phyloP scores from a whole-genome alignment of 2,113 vertebrate species.

The Triplophysa siluroides region DNA sequence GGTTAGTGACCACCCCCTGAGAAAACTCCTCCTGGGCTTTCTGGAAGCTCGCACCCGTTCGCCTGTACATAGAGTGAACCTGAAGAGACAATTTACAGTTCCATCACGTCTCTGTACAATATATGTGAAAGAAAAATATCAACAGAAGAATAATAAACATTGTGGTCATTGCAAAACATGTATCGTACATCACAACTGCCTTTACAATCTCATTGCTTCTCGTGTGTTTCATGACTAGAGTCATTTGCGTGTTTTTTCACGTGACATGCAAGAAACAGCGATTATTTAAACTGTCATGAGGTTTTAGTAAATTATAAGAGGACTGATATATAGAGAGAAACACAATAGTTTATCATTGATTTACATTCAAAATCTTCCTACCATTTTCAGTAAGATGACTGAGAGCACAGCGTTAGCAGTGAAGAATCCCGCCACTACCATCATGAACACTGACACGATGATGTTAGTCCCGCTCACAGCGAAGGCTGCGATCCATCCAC shows the following conservation, averaged over 20 bases:
- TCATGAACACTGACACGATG: slow-evolving; percentile 85
- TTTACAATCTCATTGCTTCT: too few species aligned
- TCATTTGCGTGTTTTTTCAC: too few species aligned
- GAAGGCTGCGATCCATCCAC: slow-evolving; percentile 91
- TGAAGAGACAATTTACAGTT: slow-evolving; percentile 52
- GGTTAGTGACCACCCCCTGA: slow-evolving; percentile 85
- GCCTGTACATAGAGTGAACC: slow-evolving; percentile 91
- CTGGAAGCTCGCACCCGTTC: slow-evolving; percentile 91
- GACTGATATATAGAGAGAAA: not conserved
- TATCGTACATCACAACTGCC: too few species aligned
- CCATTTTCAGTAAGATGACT: slow-evolving; percentile 90
- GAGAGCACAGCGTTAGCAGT: slow-evolving; percentile 82
- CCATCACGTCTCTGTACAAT: not conserved
- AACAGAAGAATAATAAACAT: too few species aligned
- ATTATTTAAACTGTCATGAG: too few species aligned
- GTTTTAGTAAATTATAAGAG: too few species aligned
- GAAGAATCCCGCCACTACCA: slow-evolving; percentile 94
- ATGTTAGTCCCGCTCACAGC: slow-evolving; percentile 63
- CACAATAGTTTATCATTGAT: too few species aligned
- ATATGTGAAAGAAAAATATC: not conserved
- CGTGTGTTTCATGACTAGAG: too few species aligned
- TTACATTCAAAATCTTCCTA: slow-evolving; percentile 59
- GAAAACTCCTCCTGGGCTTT: slow-evolving; percentile 96
- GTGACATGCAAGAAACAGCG: too few species aligned
- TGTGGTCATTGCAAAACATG: too few species aligned